A percentile compares a stretch with the other conserved stretches of the same genome.
Evolutionary conservation across 2,797 vertebrate genomes (phyloP).

Genomic region (Monodelphis domestica): DNA sequence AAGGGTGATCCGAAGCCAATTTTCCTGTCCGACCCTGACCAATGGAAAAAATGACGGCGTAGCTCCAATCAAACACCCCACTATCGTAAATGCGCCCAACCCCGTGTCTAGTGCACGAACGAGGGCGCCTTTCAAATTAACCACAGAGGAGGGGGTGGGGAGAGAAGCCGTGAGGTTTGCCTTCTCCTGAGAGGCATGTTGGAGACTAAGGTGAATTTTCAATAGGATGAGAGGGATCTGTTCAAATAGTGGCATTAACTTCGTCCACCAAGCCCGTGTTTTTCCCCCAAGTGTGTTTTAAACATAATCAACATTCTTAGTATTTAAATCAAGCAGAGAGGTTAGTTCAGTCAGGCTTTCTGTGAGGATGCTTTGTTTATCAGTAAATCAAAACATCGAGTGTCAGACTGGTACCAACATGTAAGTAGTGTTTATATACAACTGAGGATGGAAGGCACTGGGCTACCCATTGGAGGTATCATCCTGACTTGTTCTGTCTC

Average conservation of each 20-base stretch:
- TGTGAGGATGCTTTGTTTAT: slow-evolving; percentile 46
- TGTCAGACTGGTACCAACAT: not conserved
- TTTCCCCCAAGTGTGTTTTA: slow-evolving; percentile 31
- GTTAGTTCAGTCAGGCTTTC: slow-evolving; percentile 49
- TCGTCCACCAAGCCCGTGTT: slow-evolving; percentile 50
- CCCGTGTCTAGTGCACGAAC: slow-evolving; percentile 54
- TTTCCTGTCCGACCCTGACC: slow-evolving; percentile 60
- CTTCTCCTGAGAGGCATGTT: slow-evolving; percentile 63
- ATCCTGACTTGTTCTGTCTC: slow-evolving; percentile 3
- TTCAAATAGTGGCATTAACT: slow-evolving; percentile 58
- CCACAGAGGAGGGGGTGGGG: slow-evolving; percentile 50
- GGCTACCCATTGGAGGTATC: slow-evolving; percentile 15
- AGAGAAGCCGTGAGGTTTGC: slow-evolving; percentile 51
- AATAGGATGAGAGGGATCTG: slow-evolving; percentile 71
- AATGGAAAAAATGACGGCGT: slow-evolving; percentile 78
- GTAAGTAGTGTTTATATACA: slow-evolving; percentile 2
- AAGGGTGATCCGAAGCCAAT: not conserved
- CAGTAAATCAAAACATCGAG: slow-evolving; percentile 23
- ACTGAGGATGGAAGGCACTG: not conserved
- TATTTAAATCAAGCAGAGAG: slow-evolving; percentile 24
- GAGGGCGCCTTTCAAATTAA: slow-evolving; percentile 68
- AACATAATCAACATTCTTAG: slow-evolving; percentile 1
- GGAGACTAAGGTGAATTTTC: slow-evolving; percentile 77
- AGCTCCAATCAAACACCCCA: slow-evolving; percentile 69
- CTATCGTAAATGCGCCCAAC: slow-evolving; percentile 65